These are phyloP conservation scores for Bettongia penicillata DNA, from an alignment of 2,113 vertebrate species.

Conservation along the genomic window DNA sequence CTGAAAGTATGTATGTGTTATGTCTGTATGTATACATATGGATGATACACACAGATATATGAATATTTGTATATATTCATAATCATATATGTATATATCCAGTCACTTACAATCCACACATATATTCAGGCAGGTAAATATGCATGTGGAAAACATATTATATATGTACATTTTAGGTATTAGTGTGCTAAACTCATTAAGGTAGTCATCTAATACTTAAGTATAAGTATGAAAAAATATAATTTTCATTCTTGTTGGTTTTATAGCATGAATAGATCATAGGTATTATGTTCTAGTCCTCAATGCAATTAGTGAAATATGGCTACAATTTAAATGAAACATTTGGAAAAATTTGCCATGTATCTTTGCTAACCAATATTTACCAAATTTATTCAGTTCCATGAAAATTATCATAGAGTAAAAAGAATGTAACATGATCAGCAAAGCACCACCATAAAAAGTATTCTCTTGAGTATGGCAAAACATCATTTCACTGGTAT, in stretches of 20 bases:
- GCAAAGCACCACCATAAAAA: neutral
- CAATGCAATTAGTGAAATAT: neutral
- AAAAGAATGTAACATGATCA: neutral
- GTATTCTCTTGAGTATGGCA: neutral
- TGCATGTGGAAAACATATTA: neutral
- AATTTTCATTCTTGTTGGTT: neutral
- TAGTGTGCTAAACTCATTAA: neutral
- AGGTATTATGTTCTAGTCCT: neutral
- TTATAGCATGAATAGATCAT: neutral
- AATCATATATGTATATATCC: too few species aligned
- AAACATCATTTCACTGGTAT: neutral
- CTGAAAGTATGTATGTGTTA: neutral
- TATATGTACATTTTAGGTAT: neutral
- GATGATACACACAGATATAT: too few species aligned
- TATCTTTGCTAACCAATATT: neutral
- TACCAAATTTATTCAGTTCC: neutral
- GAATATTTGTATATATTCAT: too few species aligned
- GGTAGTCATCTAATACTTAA: neutral
- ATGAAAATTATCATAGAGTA: neutral
- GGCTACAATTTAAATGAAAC: neutral
- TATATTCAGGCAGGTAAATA: neutral
- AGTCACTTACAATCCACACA: neutral
- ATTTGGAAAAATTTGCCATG: neutral
- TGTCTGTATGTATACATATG: too few species aligned
- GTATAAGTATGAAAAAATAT: neutral